Evolutionary conservation across 2,888 invertebrate species (phyloP), one percentile per base, ranked within the genome.

Genomic region (Mechanitis messenoides): DNA sequence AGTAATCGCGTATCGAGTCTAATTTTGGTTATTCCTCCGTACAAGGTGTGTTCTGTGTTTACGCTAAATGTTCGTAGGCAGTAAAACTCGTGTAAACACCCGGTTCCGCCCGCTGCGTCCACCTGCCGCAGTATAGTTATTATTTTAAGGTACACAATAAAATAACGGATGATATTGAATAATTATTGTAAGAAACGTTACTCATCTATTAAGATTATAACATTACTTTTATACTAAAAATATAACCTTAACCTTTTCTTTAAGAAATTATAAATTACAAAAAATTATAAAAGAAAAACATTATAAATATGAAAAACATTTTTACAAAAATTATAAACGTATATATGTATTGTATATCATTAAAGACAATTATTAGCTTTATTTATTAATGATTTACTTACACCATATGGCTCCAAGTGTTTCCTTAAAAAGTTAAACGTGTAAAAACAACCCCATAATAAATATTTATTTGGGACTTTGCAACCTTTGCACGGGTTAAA

Each of bases 101-200:
- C 80, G 78, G 87, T 84, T 85, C 85, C 87, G 85, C 78, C 79
- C 75, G 83, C 77, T 83, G 86, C 76, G 71, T 71, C 79, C 86
- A 86, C 86, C 86, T 87, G 87, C 50, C 65, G 60, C 35, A 45
- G 38, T 38, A 12, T 45, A 55, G 33, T 50, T 54, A 56, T 61
- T 62, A 55, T 65, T 63, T 47, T 65, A 50, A 50, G 50, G 50
- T 50, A 11, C 31, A 50, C 31, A 50, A 50, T 50, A 50, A 50
- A 50, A 28, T 28, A 31, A 50, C 31, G 50, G 50, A 50, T 31
- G 50, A 50, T 50, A 50, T 50, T 50, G 5, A 6, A 31, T 31
- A 9, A 28, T 50, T 28, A 31, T 6, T 11, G 42, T 42, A 11
- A 11, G 42, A 11, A 9, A 42, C 2, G 3, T 42, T 42, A 9